Percentiles rank a stretch among this genome's conserved stretches.
Evolutionary conservation across 2,797 vertebrate species (phyloP).

Genomic region (Meda fulgida): DNA sequence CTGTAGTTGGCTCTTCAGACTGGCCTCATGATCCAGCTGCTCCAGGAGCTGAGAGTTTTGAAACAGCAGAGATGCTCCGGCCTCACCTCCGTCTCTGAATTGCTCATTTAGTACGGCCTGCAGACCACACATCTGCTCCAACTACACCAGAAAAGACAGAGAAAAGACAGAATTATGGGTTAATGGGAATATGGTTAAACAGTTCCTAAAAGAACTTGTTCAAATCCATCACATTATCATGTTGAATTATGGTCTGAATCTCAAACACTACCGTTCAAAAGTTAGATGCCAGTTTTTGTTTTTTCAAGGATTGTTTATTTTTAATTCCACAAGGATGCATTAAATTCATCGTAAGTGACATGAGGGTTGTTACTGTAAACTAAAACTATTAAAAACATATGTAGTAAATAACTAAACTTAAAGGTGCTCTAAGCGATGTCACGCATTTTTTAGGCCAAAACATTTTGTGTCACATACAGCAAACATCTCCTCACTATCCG

Average conservation of each 20-base stretch:
- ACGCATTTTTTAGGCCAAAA: no score
- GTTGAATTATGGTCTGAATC: neutral
- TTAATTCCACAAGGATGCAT: neutral
- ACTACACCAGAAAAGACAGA: slow-evolving; percentile 74
- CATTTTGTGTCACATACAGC: no score
- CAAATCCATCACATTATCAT: neutral
- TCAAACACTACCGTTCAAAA: neutral
- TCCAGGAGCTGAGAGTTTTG: slow-evolving; percentile 85
- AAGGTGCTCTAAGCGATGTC: no score
- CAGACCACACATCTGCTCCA: slow-evolving; percentile 85
- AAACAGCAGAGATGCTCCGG: slow-evolving; percentile 79
- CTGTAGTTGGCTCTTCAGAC: slow-evolving; percentile 80
- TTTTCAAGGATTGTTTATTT: neutral
- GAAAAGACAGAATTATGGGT: neutral
- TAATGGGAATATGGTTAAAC: neutral
- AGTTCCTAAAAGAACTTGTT: neutral
- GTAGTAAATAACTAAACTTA: neutral
- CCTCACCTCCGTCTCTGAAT: slow-evolving; percentile 79
- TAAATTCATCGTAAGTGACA: no score
- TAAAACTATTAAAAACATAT: neutral
- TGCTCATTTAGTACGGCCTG: slow-evolving; percentile 82
- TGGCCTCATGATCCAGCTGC: slow-evolving; percentile 82
- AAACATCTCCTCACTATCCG: no score
- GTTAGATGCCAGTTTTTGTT: neutral
- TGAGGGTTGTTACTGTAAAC: neutral